Evolutionary conservation across 2,888 invertebrate species (phyloP).

Genomic region (Baccha elongata): DNA sequence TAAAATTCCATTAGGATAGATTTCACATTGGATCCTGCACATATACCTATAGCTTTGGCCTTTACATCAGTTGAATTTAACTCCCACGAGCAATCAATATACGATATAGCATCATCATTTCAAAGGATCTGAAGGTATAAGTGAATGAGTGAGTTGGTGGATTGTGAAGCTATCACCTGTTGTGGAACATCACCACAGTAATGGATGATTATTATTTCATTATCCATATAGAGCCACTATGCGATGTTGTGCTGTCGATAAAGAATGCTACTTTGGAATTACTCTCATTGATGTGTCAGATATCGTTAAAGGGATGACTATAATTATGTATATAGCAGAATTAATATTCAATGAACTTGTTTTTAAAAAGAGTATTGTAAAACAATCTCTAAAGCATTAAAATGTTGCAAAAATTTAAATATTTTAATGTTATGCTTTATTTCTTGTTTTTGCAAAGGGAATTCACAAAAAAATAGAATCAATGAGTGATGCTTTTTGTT

Average conservation of each 20-base stretch:
- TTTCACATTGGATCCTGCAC: background rate
- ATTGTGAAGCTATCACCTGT: conserved; percentile 51
- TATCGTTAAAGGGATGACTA: background rate
- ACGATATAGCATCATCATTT: background rate
- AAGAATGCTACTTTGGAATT: background rate
- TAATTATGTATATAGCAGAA: background rate
- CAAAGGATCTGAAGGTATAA: no score
- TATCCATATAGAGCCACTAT: conserved; percentile 47
- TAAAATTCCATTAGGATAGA: background rate
- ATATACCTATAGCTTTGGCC: background rate
- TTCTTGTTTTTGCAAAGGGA: background rate
- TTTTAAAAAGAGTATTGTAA: background rate
- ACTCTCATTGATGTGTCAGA: background rate
- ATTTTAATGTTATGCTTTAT: background rate
- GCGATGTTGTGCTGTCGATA: conserved; percentile 42
- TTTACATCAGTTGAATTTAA: background rate
- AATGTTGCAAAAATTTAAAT: background rate
- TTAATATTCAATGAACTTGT: background rate
- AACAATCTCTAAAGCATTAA: background rate
- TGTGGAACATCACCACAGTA: conserved; percentile 60
- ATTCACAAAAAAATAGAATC: background rate
- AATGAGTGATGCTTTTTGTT: background rate
- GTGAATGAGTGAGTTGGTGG: background rate
- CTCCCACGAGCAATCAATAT: background rate
- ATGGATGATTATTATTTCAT: conserved; percentile 61